Base-by-base conservation (phyloP, 92 coral and sea anemone genomes). In the Epizoanthus illoricatus region DNA sequence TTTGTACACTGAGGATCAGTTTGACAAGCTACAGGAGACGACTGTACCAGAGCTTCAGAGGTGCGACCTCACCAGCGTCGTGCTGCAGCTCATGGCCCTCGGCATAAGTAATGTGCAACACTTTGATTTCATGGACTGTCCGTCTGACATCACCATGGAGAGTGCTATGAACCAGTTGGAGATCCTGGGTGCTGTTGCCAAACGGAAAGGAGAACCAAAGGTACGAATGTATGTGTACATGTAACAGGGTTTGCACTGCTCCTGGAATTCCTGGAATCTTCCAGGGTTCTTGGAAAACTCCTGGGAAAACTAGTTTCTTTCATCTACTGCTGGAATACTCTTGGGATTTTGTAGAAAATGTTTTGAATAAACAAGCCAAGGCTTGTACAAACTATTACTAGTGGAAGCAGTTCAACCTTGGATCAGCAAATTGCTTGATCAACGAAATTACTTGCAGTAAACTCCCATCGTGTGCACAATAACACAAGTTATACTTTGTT, bases 31-130 rank as follows among this genome's bases (percentile, higher is more conserved):
- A 74, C 86, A 76, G 28, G 94, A 88, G 84, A 85, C 74, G 80
- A 97, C 99, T 0, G 87, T 86, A 3, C 99, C 99, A 12, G 99
- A 97, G 72, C 94, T 97, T 47, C 99, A 97, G 68, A 86, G 98
- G 52, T 97, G 99, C 85, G 94, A 87, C 84, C 80, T 97, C 39
- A 76, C 97, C 21, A 91, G 89, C 69, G 94, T 97, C 3, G 91
- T 92, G 16, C 49, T 97, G 41, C 99, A 97, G 80, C 76, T 97
- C 28, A 87, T 93, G 91, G 98, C 98, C 6, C 89, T 97, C 13
- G 99, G 99, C 3, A 89, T 97, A 16, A 75, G 66, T 28, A 95
- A 97, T 61, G 85, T 97, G 75, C 86, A 82, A 23, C 80, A 80
- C 28, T 97, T 97, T 85, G 98, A 97, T 52, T 97, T 97, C 47